These are phyloP conservation scores for Ophion costatus DNA, from an alignment of 2,888 invertebrate species.

Conservation along the genomic window DNA sequence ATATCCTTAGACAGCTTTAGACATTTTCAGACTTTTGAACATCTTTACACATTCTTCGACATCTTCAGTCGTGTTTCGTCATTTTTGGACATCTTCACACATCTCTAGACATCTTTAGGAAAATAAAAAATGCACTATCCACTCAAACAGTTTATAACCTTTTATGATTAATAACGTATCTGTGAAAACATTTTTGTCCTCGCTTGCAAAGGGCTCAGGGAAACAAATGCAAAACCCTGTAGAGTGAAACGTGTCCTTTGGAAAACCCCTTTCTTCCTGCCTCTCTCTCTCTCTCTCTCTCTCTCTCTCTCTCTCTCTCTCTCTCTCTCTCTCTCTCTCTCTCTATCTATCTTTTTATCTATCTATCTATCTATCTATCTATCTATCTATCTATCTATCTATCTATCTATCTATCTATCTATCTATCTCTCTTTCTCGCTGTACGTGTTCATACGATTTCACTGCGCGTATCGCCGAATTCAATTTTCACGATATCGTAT, in stretches of 20 bases:
- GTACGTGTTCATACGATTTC: not conserved
- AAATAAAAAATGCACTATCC: not conserved
- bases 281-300: not conserved
- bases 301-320: not conserved
- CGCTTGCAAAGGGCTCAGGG: not conserved
- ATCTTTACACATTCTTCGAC: no score
- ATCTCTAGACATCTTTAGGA: not conserved
- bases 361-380: not conserved
- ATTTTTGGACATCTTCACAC: no score
- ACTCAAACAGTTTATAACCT: no score
- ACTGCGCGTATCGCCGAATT: constrained; percentile 33
- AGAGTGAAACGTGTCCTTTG: not conserved
- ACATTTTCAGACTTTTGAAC: no score
- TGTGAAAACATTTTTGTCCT: not conserved
- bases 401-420: not conserved
- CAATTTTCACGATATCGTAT: constrained; percentile 56
- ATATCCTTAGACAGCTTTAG: no score
- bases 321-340: not conserved
- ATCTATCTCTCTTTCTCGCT: not conserved
- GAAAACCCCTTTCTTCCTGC: not conserved
- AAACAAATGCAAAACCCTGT: not conserved
- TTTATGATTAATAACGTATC: no score
- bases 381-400: not conserved
- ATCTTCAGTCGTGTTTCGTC: no score
- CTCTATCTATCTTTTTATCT: not conserved